Conservation (phyloP, 1,140 invertebrate genomes). For the Apis florea region DNA sequence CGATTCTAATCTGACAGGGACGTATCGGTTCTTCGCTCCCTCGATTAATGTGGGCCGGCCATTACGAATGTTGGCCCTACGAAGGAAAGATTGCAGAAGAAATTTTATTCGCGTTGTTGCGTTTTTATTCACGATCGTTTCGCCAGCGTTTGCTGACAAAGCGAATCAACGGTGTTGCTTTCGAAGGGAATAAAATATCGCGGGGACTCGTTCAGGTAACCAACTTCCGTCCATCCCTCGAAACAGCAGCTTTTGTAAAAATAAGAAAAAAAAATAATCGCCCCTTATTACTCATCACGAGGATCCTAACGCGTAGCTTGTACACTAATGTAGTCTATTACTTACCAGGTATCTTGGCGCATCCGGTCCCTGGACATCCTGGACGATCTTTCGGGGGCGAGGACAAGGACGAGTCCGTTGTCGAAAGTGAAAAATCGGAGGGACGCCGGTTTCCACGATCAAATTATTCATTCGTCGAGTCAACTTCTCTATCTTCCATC, state of each 20-base stretch:
- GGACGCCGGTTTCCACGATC: slow-evolving; percentile 1
- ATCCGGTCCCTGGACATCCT: slow-evolving; percentile 23
- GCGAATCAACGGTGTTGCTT: neutral
- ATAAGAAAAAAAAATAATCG: slow-evolving; percentile 55
- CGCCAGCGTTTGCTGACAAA: neutral
- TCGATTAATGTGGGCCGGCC: too few species aligned
- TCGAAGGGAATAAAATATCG: neutral
- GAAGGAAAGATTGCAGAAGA: neutral
- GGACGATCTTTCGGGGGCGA: neutral
- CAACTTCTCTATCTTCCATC: slow-evolving; percentile 11
- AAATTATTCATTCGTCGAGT: slow-evolving; percentile 38
- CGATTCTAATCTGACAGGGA: slow-evolving; percentile 79
- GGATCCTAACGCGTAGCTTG: slow-evolving; percentile 54
- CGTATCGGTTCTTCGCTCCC: slow-evolving; percentile 68
- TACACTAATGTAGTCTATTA: slow-evolving; percentile 72
- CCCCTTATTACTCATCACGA: slow-evolving; percentile 56
- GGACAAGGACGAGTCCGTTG: slow-evolving; percentile 2
- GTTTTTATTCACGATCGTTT: neutral
- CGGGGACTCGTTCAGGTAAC: slow-evolving; percentile 9
- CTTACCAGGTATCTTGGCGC: slow-evolving; percentile 56
- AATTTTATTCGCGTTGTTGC: too few species aligned
- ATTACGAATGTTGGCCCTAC: slow-evolving; percentile 12
- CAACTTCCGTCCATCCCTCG: slow-evolving; percentile 24
- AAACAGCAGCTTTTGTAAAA: slow-evolving; percentile 48
- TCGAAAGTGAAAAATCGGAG: slow-evolving; percentile 36